A percentile compares a stretch with the other conserved stretches of the same genome.
These are phyloP conservation scores for Semicossyphus pulcher DNA, from an alignment of 2,113 vertebrate genomes.

Conservation along the genomic window DNA sequence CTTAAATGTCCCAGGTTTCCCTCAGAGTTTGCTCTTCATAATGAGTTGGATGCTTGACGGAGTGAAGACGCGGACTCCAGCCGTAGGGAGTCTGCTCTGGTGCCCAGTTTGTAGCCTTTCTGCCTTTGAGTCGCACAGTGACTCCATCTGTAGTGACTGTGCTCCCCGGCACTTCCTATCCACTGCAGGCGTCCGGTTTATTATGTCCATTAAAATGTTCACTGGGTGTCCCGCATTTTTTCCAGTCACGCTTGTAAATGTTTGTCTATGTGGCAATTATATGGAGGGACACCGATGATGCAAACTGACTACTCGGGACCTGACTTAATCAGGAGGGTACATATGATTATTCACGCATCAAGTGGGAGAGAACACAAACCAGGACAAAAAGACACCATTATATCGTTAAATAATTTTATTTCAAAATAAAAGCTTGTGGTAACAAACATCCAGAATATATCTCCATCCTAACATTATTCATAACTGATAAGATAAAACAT, in stretches of 20 bases:
- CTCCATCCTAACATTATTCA: no score
- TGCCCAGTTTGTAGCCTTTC: slow-evolving; percentile 59
- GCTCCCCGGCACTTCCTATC: slow-evolving; percentile 53
- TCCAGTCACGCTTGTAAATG: slow-evolving; percentile 26
- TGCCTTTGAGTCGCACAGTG: slow-evolving; percentile 56
- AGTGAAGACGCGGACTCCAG: slow-evolving; percentile 63
- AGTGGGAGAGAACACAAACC: not conserved
- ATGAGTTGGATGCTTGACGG: slow-evolving; percentile 43
- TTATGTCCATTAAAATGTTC: slow-evolving; percentile 61
- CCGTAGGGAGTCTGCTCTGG: slow-evolving; percentile 51
- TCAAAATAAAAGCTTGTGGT: not conserved
- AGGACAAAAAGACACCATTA: not conserved
- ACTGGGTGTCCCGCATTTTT: slow-evolving; percentile 26
- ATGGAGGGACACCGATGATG: not conserved
- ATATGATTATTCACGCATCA: not conserved
- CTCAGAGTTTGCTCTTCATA: slow-evolving; percentile 45
- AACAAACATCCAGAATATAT: not conserved
- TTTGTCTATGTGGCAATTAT: slow-evolving; percentile 31
- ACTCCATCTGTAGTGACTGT: slow-evolving; percentile 66
- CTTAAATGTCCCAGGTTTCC: slow-evolving; percentile 18
- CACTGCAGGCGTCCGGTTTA: slow-evolving; percentile 59
- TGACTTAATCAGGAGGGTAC: not conserved
- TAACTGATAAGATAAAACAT: no score
- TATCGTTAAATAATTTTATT: slow-evolving; percentile 20
- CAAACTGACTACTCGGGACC: not conserved